Evolutionary conservation across 2,113 vertebrate species (phyloP).

Genomic region (Lanius ludovicianus): DNA sequence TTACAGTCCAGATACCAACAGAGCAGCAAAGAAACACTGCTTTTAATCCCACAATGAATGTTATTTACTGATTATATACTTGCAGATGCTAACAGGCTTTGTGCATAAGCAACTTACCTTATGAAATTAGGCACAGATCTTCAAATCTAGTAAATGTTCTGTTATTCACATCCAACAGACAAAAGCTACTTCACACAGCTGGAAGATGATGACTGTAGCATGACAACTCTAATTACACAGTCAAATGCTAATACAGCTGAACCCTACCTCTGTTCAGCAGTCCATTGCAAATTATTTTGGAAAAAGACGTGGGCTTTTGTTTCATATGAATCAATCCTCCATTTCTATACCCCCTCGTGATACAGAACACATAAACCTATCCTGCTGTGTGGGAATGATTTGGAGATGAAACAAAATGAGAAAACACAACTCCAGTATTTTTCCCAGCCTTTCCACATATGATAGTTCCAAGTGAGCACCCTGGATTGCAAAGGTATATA

Average conservation of each 20-base stretch:
- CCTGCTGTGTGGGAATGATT: background rate
- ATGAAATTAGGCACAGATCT: background rate
- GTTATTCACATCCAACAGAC: background rate
- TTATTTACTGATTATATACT: background rate
- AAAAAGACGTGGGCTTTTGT: background rate
- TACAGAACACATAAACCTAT: background rate
- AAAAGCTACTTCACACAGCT: background rate
- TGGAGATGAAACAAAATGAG: background rate
- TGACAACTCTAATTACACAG: conserved; percentile 3
- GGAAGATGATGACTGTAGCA: background rate
- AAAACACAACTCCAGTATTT: background rate
- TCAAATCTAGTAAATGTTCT: background rate
- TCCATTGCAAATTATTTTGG: background rate
- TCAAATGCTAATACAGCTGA: background rate
- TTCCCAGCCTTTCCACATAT: background rate
- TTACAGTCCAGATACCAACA: background rate
- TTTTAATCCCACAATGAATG: background rate
- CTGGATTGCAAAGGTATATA: background rate
- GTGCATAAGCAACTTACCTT: background rate
- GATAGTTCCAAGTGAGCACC: background rate
- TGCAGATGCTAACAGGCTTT: background rate
- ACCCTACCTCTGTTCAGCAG: background rate
- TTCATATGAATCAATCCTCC: background rate
- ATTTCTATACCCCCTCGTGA: background rate
- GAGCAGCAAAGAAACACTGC: background rate